Evolutionary conservation across 1,140 invertebrate species (phyloP).

Genomic region (Calliopsis andreniformis): DNA sequence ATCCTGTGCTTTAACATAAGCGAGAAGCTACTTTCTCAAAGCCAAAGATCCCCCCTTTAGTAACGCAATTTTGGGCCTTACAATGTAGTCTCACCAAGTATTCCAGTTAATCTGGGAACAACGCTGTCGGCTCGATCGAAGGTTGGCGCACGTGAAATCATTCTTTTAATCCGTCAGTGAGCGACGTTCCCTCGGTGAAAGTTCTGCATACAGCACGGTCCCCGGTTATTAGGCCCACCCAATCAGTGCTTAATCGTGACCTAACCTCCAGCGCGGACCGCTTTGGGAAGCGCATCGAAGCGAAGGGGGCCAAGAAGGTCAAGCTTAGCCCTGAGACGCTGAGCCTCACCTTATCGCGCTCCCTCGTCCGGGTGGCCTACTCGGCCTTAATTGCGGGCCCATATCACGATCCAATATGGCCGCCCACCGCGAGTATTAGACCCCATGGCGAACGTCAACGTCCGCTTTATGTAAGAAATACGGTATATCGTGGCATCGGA

Average conservation of each 20-base stretch:
- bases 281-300: constrained; percentile 67
- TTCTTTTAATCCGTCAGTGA: constrained; percentile 42
- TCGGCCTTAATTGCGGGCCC: constrained; percentile 80
- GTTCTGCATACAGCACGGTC: constrained; percentile 68
- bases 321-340: constrained; percentile 75
- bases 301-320: constrained; percentile 74
- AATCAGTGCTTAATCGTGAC: constrained; percentile 75
- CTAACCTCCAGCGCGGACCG: constrained; percentile 67
- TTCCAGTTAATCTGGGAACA: background rate
- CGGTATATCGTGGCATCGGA: constrained; percentile 58
- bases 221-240: constrained; percentile 76
- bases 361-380: constrained; percentile 80
- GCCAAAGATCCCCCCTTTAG: no score
- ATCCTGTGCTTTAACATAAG: no score
- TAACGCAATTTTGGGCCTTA: no score
- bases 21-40: no score
- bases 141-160: constrained; percentile 30
- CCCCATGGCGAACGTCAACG: constrained; percentile 63
- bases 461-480: constrained; percentile 71
- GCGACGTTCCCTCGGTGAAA: constrained; percentile 61
- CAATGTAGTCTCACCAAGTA: background rate
- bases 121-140: constrained; percentile 8
- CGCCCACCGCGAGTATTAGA: constrained; percentile 77
- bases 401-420: constrained; percentile 82
- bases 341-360: constrained; percentile 78